Evolutionary conservation across 2,113 vertebrate species (phyloP), one percentile per base, ranked within the genome.

Genomic region (Archilochus colubris): DNA sequence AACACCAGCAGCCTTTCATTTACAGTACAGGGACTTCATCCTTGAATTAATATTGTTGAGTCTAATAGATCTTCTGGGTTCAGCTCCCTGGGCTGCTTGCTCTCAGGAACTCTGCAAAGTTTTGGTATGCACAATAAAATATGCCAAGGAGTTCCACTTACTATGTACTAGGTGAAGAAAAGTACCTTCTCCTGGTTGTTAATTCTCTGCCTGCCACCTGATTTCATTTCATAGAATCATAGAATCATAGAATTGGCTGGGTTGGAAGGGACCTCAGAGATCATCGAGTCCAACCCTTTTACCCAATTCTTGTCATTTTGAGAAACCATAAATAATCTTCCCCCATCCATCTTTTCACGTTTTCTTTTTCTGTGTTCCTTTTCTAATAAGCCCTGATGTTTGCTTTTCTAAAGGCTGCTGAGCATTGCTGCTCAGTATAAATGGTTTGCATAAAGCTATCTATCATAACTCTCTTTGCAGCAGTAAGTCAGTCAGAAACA

Each of bases 401-500:
- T 87, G 36, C 16, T 87, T 89, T 89, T 75, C 38, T 75, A 68
- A 87, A 51, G 64, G 84, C 25, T 84, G 15, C 31, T 75, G 53
- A 86, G 16, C 31, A n/a, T 5, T 75, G 33, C 43, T 87, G 57
- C 48, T 73, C 40, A 24, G 48, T 86, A 58, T 57, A 87, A 94
- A n/a, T 63, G 40, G 25, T 89, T 91, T 94, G 54, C 53, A 18
- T 69, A 57, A 68, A 82, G 50, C 40, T 72, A 16, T 28, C 63
- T 69, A 20, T 86, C 77, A 15, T 38, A 44, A 53, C 27, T 54
- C 28, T 85, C 36, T 74, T 83, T 74, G 46, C 61, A 57, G 78
- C 33, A 58, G 38, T 43, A 62, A 88, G n/a, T 86, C 93, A 92
- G 31, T 80, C 38, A 59, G 91, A 95, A 95, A 82, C 66, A 91